Evolutionary conservation across 1,140 invertebrate species (phyloP), one percentile per base, ranked within the genome.

Genomic region (Antheraea pernyi): DNA sequence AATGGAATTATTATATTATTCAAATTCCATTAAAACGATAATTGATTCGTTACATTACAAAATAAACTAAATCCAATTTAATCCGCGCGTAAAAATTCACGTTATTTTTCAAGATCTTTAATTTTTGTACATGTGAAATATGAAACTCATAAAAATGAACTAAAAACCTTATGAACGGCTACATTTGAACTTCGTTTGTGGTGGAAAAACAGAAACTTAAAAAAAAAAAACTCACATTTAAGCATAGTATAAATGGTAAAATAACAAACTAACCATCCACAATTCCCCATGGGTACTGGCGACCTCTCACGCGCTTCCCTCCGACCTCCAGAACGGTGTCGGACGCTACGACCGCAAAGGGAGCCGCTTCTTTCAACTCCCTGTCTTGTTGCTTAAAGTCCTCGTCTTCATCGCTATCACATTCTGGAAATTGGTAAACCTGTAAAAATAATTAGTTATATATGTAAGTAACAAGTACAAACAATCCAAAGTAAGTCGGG

Each of bases 271-370:
- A 71, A 97, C 96, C 96, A 94, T 99, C 98, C 3, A 99, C 98
- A 53, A 99, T 96, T 18, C 99, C 99, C 99, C 99, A 99, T 0
- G 98, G 98, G 93, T 99, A 99, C 84, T 99, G 96, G 6, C 99
- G 94, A 10, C 98, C 98, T 69, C 98, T 94, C 39, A 98, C 96
- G 86, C 97, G 96, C 78, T 95, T 95, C 0, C 97, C 97, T n/a
- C 96, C 96, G 2, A 98, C 95, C 88, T 99, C 98, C 10, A 99
- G 94, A n/a, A 98, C 96, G 18, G 96, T 97, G 70, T 99, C 99
- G 78, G 98, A 99, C 0, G 98, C 98, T 39, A 99, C 97, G 0
- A 99, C 97, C 0, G 99, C 99, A 91, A 99, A 99, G 0, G 99
- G 99, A 48, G 99, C 95, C 19, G 96, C 96, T 0, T 97, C 97